phyloP scores from a whole-genome alignment of 2,888 invertebrate genomes.

The Augiades crinisus region DNA sequence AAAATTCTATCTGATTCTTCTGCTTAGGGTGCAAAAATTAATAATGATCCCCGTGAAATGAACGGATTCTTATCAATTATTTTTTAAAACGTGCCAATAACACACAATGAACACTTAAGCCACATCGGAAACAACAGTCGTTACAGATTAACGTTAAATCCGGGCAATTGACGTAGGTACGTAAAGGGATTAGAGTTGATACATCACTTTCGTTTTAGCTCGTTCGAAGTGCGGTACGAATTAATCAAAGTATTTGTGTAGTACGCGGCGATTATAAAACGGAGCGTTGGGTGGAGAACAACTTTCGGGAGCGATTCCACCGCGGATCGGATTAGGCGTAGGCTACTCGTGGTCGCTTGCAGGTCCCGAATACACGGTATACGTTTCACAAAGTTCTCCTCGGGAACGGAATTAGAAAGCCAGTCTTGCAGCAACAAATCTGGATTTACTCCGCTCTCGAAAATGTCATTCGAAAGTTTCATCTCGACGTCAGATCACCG shows the following conservation, averaged over 20 bases:
- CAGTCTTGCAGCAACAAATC: slow-evolving; percentile 67
- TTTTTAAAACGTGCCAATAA: slow-evolving; percentile 7
- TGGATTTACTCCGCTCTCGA: slow-evolving; percentile 68
- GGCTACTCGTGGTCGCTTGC: slow-evolving; percentile 67
- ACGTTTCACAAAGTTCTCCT: slow-evolving; percentile 78
- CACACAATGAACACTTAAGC: slow-evolving; percentile 18
- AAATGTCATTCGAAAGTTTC: slow-evolving; percentile 71
- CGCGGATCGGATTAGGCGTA: slow-evolving; percentile 68
- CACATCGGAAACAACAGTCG: slow-evolving; percentile 15
- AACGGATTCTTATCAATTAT: background rate
- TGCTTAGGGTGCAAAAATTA: background rate
- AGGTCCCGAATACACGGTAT: slow-evolving; percentile 73
- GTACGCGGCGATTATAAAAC: slow-evolving; percentile 64
- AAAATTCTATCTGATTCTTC: too few species aligned
- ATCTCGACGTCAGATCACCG: slow-evolving; percentile 40
- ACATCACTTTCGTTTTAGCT: slow-evolving; percentile 69
- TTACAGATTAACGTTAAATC: slow-evolving; percentile 11
- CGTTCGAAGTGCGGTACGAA: slow-evolving; percentile 66
- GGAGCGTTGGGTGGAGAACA: slow-evolving; percentile 33
- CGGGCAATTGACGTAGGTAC: slow-evolving; percentile 19
- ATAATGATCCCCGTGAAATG: background rate
- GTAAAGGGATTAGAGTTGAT: slow-evolving; percentile 37
- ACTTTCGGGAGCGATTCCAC: slow-evolving; percentile 43
- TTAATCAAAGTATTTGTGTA: slow-evolving; percentile 72
- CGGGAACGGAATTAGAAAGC: slow-evolving; percentile 73